Conservation (phyloP, 2,797 vertebrate genomes). For the Spinibarbus caldwelli region DNA sequence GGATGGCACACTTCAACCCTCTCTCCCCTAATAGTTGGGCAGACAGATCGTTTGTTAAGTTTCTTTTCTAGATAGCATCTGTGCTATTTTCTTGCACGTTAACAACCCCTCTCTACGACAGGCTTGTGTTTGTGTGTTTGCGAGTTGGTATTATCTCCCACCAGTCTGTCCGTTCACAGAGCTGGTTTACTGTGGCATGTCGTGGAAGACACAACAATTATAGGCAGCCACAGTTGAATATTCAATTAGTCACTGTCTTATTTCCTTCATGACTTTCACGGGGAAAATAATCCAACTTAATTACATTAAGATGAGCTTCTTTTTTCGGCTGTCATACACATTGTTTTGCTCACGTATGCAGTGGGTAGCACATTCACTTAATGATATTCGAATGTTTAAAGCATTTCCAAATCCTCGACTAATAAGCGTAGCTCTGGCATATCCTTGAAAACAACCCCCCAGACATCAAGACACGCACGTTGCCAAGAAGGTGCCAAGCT, state of each 20-base stretch:
- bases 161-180: constrained; percentile 39
- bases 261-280: constrained; percentile 37
- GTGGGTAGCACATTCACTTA: constrained; percentile 14
- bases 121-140: constrained; percentile 38
- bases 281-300: constrained; percentile 34
- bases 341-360: constrained; percentile 15
- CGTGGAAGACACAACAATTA: constrained; percentile 46
- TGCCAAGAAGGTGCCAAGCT: constrained; percentile 40
- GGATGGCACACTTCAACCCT: not conserved
- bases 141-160: constrained; percentile 49
- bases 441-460: constrained; percentile 10
- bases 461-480: constrained; percentile 15
- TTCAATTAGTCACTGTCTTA: constrained; percentile 26
- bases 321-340: constrained; percentile 11
- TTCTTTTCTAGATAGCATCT: constrained; percentile 30
- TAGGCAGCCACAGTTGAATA: constrained; percentile 41
- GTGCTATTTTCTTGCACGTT: constrained; percentile 38
- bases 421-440: not conserved
- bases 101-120: constrained; percentile 25
- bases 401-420: not conserved
- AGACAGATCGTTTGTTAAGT: constrained; percentile 25
- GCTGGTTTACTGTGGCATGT: constrained; percentile 36
- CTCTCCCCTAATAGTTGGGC: not conserved
- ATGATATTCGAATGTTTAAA: not conserved
- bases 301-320: constrained; percentile 16